Conservation (phyloP, 37 sponge, comb jelly and placozoan species). For the Bolinopsis microptera region DNA sequence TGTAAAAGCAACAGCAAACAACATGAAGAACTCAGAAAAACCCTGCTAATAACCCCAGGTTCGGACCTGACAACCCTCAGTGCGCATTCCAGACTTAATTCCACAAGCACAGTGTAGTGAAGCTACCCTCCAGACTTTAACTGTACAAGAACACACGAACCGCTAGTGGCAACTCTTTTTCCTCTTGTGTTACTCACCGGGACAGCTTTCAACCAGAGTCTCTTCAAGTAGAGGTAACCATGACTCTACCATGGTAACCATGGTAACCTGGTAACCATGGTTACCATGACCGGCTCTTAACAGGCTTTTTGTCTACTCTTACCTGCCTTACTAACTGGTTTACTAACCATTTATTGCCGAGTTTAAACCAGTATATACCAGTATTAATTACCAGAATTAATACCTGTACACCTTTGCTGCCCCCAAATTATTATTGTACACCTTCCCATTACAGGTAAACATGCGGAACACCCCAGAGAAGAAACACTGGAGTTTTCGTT, state of each 20-base stretch:
- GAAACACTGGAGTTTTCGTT: not conserved
- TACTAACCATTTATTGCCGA: too few species aligned
- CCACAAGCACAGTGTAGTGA: slow-evolving; percentile 46
- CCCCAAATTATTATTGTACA: too few species aligned
- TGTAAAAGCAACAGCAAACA: too few species aligned
- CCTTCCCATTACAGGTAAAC: not conserved
- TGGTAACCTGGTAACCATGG: too few species aligned
- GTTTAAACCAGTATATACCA: too few species aligned
- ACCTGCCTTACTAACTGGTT: too few species aligned
- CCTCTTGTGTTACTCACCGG: not conserved
- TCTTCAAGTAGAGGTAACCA: not conserved
- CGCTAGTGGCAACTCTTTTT: slow-evolving; percentile 41
- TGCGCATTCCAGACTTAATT: slow-evolving; percentile 18
- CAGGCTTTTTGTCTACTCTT: too few species aligned
- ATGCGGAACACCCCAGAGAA: slow-evolving; percentile 42
- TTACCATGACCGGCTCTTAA: too few species aligned
- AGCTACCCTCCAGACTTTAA: not conserved
- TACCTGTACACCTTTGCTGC: too few species aligned
- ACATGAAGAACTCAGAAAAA: too few species aligned
- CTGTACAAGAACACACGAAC: not conserved
- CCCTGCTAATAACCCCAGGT: not conserved
- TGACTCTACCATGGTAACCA: too few species aligned
- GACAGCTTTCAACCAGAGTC: not conserved
- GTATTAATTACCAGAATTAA: too few species aligned
- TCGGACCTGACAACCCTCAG: not conserved